Evolutionary conservation across 2,797 vertebrate genomes (phyloP), one percentile per base, ranked within the genome.

Genomic region (Eidolon dupreanum): DNA sequence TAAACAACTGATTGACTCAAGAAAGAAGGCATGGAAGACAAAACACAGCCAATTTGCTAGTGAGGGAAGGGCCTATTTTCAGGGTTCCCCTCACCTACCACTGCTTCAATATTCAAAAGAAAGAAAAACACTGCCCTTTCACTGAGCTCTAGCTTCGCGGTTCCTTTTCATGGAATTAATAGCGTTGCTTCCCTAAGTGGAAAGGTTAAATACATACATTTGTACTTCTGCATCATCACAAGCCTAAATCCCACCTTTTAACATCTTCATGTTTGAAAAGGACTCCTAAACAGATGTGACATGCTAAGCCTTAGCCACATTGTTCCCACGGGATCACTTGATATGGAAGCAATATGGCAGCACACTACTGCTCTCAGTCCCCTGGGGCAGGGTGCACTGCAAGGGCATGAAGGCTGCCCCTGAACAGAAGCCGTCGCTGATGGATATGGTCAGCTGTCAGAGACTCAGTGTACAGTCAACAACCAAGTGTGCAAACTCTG

Each of bases 341-440:
- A 88, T 68, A 65, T 3, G 24, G 57, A 28, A 66, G 55, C 68
- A 93, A 63, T 59, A 86, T 63, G 94, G 78, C 70, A 53, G 82
- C 7, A 0, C 24, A 57, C 38, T 2, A 6, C 13, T 19, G 28
- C 49, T 43, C 71, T 59, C 51, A 10, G 13, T 13, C 57, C 59
- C 88, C 53, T 0, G 36, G 86, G 77, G 38, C 4, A 0, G 22
- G 19, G 17, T 0, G 0, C 1, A 4, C 31, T 28, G 3, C 70
- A 3, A 55, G 16, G 5, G 57, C 11, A 38, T 26, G 24, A 79
- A 36, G 31, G 8, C 16, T 46, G 26, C 24, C 17, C 5, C 6
- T 3, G 46, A 5, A 6, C 66, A 26, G 88, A 53, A 28, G n/a
- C 71, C 0, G 0, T 65, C 24, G 9, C 36, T 5, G 12, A 28